These are phyloP conservation scores for Atlantisia rogersi DNA, from an alignment of 2,113 vertebrate species.

Conservation along the genomic window DNA sequence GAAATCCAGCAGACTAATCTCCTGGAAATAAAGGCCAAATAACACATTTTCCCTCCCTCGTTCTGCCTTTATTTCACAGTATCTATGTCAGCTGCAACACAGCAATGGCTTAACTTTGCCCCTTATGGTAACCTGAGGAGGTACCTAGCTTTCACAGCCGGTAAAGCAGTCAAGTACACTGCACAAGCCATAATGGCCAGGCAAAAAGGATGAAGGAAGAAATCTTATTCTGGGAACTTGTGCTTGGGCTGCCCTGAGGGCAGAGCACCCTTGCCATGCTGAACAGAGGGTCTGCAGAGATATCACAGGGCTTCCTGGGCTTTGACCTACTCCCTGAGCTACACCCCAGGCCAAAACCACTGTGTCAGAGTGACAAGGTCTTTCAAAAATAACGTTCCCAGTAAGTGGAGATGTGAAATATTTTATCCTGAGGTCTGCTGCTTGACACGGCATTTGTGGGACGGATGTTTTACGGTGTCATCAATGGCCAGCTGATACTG, in stretches of 20 bases:
- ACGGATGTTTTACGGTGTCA: background rate
- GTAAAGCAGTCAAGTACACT: background rate
- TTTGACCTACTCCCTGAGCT: background rate
- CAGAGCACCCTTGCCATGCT: background rate
- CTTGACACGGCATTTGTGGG: background rate
- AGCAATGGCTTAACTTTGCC: background rate
- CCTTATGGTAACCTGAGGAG: background rate
- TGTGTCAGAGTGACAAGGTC: too few species aligned
- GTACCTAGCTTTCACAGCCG: fast-evolving
- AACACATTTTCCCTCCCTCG: background rate
- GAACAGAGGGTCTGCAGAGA: background rate
- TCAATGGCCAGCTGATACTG: background rate
- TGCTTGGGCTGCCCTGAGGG: background rate
- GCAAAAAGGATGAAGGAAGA: background rate
- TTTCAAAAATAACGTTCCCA: background rate
- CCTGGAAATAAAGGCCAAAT: background rate
- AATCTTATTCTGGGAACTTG: background rate
- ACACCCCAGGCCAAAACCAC: background rate
- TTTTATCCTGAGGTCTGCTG: background rate
- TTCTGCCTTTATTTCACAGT: background rate
- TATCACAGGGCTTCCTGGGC: background rate
- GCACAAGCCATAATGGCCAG: background rate
- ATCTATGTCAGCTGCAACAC: background rate
- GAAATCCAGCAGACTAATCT: background rate
- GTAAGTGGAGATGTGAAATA: background rate